Evolutionary conservation across 64 coral and sea anemone genomes (phyloP).

Genomic region (Platygyra sinensis): DNA sequence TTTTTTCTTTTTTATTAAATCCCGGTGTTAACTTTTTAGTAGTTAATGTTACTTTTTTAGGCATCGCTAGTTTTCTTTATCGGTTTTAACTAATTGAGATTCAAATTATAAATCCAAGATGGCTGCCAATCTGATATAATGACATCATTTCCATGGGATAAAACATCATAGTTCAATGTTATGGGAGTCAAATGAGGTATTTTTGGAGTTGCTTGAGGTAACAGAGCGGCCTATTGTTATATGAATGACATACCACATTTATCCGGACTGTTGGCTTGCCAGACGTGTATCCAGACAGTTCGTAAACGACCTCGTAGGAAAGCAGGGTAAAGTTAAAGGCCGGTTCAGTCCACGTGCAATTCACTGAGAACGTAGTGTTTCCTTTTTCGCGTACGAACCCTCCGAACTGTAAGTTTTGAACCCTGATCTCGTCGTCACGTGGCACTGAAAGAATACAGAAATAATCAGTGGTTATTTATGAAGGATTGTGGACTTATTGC

Average conservation of each 20-base stretch:
- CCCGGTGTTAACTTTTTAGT: too few species aligned
- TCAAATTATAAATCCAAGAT: too few species aligned
- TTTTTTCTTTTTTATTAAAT: too few species aligned
- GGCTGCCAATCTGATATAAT: too few species aligned
- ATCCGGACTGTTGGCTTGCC: not conserved
- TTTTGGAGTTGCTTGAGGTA: too few species aligned
- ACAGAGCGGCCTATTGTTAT: not conserved
- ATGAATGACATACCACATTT: not conserved
- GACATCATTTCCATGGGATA: too few species aligned
- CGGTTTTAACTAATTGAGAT: too few species aligned
- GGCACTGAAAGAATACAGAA: not conserved
- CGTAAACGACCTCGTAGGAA: not conserved
- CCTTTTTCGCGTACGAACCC: not conserved
- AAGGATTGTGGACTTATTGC: too few species aligned
- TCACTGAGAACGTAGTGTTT: not conserved
- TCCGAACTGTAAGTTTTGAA: not conserved
- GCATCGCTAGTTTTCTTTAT: too few species aligned
- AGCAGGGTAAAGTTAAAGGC: not conserved
- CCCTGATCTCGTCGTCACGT: not conserved
- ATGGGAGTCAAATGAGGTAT: too few species aligned
- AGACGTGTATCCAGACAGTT: not conserved
- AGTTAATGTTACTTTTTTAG: too few species aligned
- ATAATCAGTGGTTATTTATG: not conserved
- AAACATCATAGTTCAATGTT: too few species aligned
- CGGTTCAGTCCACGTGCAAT: constrained; percentile 22